phyloP scores from a whole-genome alignment of 2,113 vertebrate genomes.

The Prietella phreatophila region DNA sequence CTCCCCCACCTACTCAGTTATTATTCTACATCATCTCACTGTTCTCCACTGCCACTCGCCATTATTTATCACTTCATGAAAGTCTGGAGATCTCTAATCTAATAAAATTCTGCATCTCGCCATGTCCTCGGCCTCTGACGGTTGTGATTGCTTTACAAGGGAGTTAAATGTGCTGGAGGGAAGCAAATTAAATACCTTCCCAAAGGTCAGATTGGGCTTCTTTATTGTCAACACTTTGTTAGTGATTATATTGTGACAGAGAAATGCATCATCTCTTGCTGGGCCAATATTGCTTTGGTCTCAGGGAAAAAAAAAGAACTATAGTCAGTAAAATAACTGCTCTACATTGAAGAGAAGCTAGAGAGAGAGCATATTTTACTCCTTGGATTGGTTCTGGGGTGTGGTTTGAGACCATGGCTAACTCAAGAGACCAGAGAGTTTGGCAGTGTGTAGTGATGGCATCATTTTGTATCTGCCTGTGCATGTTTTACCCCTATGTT shows the following conservation, averaged over 20 bases:
- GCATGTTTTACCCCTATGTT: conserved; percentile 6
- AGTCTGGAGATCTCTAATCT: conserved; percentile 52
- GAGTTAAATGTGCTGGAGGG: conserved; percentile 52
- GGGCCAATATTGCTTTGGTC: conserved; percentile 19
- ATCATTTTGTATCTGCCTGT: conserved; percentile 18
- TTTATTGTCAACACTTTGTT: conserved; percentile 54
- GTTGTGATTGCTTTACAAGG: conserved; percentile 51
- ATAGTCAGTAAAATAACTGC: neutral
- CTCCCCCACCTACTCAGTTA: conserved; percentile 42
- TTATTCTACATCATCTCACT: conserved; percentile 40
- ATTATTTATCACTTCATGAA: conserved; percentile 54
- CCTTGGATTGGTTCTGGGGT: neutral
- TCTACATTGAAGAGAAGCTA: neutral
- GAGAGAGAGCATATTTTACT: conserved; percentile 5
- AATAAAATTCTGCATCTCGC: conserved; percentile 50
- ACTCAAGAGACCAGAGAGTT: conserved; percentile 7
- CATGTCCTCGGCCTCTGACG: conserved; percentile 37
- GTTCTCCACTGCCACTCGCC: conserved; percentile 37
- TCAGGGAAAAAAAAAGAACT: conserved; percentile 2
- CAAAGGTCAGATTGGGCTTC: conserved; percentile 53
- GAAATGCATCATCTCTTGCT: conserved; percentile 37
- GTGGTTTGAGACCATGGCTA: neutral
- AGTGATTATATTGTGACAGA: conserved; percentile 48
- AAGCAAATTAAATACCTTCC: conserved; percentile 54
- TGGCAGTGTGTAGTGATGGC: conserved; percentile 34